phyloP scores from a whole-genome alignment of 2,113 vertebrate genomes.

The Paradoxurus hermaphroditus region DNA sequence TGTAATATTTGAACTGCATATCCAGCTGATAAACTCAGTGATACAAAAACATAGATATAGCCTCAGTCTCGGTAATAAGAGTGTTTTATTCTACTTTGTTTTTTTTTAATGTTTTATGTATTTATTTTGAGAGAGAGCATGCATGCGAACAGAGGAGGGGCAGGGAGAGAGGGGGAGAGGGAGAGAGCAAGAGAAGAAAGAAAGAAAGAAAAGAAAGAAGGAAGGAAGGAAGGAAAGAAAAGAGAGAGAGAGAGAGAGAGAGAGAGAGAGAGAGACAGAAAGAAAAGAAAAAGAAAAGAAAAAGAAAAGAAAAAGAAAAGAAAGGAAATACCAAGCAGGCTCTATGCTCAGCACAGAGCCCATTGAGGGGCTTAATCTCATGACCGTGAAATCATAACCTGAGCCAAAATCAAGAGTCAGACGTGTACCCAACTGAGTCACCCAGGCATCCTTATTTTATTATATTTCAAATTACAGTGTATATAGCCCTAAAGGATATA shows the following conservation, averaged over 20 bases:
- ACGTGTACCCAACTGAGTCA: not conserved
- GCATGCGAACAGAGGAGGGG: not conserved
- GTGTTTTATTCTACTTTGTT: not conserved
- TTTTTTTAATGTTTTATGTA: not conserved
- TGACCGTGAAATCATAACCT: not conserved
- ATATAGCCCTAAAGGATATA: not conserved
- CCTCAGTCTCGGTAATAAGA: not conserved
- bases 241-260: no score
- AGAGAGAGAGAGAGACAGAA: no score
- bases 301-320: no score
- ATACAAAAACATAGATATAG: not conserved
- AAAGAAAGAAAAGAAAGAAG: no score
- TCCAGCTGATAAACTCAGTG: not conserved
- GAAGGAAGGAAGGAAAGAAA: fast-evolving
- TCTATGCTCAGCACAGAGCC: not conserved
- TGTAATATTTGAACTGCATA: not conserved
- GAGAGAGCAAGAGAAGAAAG: no score
- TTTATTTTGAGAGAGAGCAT: not conserved
- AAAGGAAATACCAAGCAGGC: not conserved
- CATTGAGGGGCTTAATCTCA: not conserved
- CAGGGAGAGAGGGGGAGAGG: no score
- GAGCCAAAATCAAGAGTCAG: not conserved
- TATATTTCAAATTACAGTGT: not conserved
- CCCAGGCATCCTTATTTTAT: not conserved
- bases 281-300: no score